Base-by-base conservation (phyloP, 2,797 vertebrate species). In the Syngnathus rostellatus region DNA sequence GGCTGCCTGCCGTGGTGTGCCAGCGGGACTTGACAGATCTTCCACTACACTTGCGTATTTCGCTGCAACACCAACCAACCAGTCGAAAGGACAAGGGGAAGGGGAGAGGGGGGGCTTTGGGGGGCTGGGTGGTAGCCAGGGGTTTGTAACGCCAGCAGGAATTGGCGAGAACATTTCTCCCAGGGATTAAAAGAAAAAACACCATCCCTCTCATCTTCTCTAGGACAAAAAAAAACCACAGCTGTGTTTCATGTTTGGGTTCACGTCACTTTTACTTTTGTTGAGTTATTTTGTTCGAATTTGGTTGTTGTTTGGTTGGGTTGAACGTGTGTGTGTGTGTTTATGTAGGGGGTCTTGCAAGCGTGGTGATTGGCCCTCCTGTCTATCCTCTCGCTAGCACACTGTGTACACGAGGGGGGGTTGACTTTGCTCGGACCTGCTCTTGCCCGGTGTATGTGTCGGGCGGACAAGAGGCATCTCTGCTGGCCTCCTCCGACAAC, bases 151-250 rank as follows among this genome's bases (percentile, higher is more conserved):
- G 77, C 88, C 87, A 90, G 87, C 89, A 86, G 89, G 88, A 86
- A 90, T 81, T 89, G 88, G 85, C 84, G 90, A 87, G 73, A 84
- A 53, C 50, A 8, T 53, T 53, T 85, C 82, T 77, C 86, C 86
- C 88, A 87, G 84, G 87, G 83, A 72, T 89, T 83, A 86, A 88
- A 86, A 89, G 46, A 88, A 85, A 86, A 91, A 84, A 89, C 83
- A 81, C 77, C 80, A 85, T 80, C 86, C 86, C 79, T 86, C 87
- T 85, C 87, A 74, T 84, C 84, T 82, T 77, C 86, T 87, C 88
- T 87, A 89, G 85, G 86, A 91, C 88, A 80, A 83, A 89, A 84
- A 85, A 70, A 77, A 73, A 84, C 3, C 31, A 31, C 31, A 77
- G 85, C 72, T 90, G 75, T 82, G 76, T 86, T 86, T 84, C 79